Evolutionary conservation across 2,888 invertebrate genomes (phyloP).

Genomic region (Drosophila demipolita): DNA sequence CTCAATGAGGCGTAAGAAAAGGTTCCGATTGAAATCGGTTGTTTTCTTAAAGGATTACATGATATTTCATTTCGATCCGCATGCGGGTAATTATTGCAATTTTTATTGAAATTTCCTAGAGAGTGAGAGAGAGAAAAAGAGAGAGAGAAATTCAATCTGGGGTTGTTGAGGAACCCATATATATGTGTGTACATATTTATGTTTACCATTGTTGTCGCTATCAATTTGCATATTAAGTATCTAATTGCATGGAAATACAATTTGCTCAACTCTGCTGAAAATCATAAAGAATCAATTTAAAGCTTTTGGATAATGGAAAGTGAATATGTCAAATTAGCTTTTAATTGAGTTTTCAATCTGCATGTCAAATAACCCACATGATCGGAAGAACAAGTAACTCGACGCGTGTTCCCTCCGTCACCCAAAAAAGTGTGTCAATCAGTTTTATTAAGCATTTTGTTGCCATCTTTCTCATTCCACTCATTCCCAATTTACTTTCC

Average conservation of each 20-base stretch:
- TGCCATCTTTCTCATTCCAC: neutral
- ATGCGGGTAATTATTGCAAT: slow-evolving; percentile 74
- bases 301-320: slow-evolving; percentile 21
- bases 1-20: slow-evolving; percentile 55
- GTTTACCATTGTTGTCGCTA: slow-evolving; percentile 37
- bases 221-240: slow-evolving; percentile 78
- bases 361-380: slow-evolving; percentile 75
- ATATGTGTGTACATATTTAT: neutral
- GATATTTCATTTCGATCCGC: slow-evolving; percentile 37
- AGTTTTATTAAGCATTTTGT: slow-evolving; percentile 8
- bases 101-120: slow-evolving; percentile 39
- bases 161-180: slow-evolving; percentile 54
- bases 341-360: slow-evolving; percentile 76
- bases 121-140: neutral
- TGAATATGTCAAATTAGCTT: slow-evolving; percentile 67
- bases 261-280: slow-evolving; percentile 34
- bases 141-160: slow-evolving; percentile 13
- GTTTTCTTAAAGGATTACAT: slow-evolving; percentile 74
- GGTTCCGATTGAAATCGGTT: slow-evolving; percentile 41
- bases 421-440: slow-evolving; percentile 50
- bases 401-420: slow-evolving; percentile 33
- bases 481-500: slow-evolving; percentile 19
- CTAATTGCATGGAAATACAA: slow-evolving; percentile 67
- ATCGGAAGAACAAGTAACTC: slow-evolving; percentile 1
- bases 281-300: slow-evolving; percentile 45